Evolutionary conservation across 2,888 invertebrate species (phyloP), one percentile per base, ranked within the genome.

Genomic region (Drosophila demipolita): DNA sequence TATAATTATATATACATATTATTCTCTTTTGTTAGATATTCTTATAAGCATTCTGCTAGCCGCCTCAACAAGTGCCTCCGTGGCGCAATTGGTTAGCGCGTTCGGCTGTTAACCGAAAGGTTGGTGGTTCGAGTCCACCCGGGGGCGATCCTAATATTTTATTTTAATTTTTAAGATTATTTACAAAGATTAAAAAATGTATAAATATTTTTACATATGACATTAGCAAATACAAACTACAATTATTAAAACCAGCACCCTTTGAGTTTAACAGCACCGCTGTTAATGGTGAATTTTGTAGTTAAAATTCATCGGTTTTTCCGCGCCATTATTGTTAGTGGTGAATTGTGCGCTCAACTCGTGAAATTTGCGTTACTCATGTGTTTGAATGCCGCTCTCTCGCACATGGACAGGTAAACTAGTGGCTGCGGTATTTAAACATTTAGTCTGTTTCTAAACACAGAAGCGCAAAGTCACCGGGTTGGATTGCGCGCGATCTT

Each of bases 41-140:
- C 49, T 67, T 62, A 76, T 57, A 58, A 50, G 38, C 32, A 49
- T 50, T 68, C 12, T 45, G 26, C 29, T 23, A 11, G 1, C 0
- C 0, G 33, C 48, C 33, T 42, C 69, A 69, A 73, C 76, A 57
- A 73, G 79, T 57, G 93, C 92, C 93, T 93, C 92, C 96, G 97
- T 97, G 97, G 97, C 97, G 97, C 97, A 97, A 97, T 97, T 93
- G 97, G 97, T 95, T 97, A 97, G 97, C 97, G 97, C 97, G 97
- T 97, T 97, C 97, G 97, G 97, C 97, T 97, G 97, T 97, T 97
- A 97, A 97, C 97, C 97, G 97, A 97, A 97, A 97, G 97, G 97
- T 97, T 97, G 97, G 97, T 97, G 97, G 97, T 97, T 97, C 97
- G 96, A 98, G 96, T 96, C 97, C 97, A 97, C 97, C 97, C 97